These are phyloP conservation scores for Tachuris rubrigastra DNA, from an alignment of 2,113 vertebrate species.

Conservation along the genomic window DNA sequence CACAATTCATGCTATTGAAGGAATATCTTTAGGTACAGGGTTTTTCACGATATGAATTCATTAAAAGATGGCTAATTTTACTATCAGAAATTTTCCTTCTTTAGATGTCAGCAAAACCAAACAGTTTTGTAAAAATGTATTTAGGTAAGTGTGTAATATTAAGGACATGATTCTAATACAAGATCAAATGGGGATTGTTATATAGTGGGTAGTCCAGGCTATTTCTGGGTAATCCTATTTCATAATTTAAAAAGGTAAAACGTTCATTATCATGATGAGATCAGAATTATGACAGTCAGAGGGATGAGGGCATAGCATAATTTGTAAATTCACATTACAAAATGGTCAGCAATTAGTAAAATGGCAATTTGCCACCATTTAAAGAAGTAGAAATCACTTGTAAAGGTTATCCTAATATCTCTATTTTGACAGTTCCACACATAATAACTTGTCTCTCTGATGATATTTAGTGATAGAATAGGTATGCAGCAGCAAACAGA, in stretches of 20 bases:
- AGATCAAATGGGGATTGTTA: not conserved
- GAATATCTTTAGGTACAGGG: not conserved
- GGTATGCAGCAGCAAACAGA: not conserved
- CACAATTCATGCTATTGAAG: not conserved
- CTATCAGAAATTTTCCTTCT: not conserved
- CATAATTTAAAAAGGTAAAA: not conserved
- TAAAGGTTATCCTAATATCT: not conserved
- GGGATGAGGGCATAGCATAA: not conserved
- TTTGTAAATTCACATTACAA: not conserved
- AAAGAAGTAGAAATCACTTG: not conserved
- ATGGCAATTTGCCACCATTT: not conserved
- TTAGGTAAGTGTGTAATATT: not conserved
- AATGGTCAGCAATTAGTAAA: not conserved
- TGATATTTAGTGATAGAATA: not conserved
- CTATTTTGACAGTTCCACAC: not conserved
- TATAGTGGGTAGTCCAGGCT: not conserved
- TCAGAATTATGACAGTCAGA: not conserved
- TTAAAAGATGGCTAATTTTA: not conserved
- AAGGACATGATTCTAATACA: rapidly evolving
- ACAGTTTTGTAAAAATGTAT: not conserved
- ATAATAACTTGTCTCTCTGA: not conserved
- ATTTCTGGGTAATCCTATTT: not conserved
- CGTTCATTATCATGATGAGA: not conserved
- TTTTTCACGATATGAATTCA: not conserved
- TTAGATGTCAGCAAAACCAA: not conserved